Evolutionary conservation across 2,113 vertebrate genomes (phyloP).

Genomic region (mouse (Mus musculus)): DNA sequence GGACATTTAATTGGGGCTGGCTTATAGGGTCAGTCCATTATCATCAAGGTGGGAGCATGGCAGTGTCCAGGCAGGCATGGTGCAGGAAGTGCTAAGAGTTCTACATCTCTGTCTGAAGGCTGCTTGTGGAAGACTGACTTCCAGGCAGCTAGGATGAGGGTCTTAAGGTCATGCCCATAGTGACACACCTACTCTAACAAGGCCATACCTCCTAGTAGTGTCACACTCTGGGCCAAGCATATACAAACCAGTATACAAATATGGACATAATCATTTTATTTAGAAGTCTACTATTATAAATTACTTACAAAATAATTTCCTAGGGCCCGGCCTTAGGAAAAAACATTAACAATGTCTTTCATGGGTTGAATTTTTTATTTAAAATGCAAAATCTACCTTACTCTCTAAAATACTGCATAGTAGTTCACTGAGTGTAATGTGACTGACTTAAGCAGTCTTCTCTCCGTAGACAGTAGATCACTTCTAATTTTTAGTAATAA

Average conservation of each 20-base stretch:
- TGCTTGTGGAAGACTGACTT: no score
- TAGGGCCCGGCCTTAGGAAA: neutral
- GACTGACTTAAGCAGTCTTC: neutral
- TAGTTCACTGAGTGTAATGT: neutral
- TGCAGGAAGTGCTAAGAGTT: no score
- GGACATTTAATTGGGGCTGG: no score
- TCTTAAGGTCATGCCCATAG: no score
- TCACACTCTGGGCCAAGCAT: no score
- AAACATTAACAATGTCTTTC: neutral
- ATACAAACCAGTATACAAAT: neutral
- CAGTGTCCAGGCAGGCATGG: no score
- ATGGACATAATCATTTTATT: neutral
- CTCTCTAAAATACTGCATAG: neutral
- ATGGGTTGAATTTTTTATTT: constrained; percentile 18
- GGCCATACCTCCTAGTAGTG: no score
- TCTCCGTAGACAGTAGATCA: neutral
- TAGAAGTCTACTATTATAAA: constrained; percentile 5
- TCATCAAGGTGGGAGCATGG: no score
- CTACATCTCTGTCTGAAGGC: no score
- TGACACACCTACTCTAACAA: no score
- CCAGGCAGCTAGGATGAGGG: no score
- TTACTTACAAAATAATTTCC: constrained; percentile 9
- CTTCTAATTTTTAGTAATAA: neutral
- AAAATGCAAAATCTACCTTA: neutral
- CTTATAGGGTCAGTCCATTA: no score